Evolutionary conservation across 2,797 vertebrate species (phyloP).

Genomic region (Cyprinella venusta): DNA sequence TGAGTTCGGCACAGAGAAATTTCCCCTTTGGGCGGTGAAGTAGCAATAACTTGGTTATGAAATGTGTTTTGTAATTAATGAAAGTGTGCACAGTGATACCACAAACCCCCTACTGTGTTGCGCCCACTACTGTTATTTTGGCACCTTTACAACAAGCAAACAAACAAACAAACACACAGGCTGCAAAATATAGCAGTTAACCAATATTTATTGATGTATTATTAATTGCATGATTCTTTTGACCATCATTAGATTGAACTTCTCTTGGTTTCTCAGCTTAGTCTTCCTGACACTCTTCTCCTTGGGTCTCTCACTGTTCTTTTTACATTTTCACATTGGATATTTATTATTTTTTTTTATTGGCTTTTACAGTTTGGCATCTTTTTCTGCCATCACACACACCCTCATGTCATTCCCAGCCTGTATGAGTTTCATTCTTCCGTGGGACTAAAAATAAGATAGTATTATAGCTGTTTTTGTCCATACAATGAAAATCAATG

Average conservation of each 20-base stretch:
- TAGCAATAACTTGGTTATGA: constrained; percentile 44
- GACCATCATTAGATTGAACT: neutral
- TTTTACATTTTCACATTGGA: neutral
- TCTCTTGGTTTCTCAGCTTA: neutral
- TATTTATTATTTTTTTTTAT: no score
- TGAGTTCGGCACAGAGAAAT: neutral
- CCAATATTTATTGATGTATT: neutral
- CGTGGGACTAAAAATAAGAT: neutral
- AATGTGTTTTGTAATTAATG: constrained; percentile 41
- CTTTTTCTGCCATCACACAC: neutral
- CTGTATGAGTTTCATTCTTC: neutral
- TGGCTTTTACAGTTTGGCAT: neutral
- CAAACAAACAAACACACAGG: neutral
- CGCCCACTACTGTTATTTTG: constrained; percentile 33
- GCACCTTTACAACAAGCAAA: constrained; percentile 6
- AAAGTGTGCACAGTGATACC: constrained; percentile 16
- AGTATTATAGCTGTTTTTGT: neutral
- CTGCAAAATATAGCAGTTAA: constrained; percentile 29
- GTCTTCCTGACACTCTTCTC: neutral
- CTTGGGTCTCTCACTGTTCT: neutral
- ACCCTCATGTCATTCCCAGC: neutral
- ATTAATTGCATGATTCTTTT: neutral
- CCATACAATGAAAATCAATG: neutral
- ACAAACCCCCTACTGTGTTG: constrained; percentile 29
- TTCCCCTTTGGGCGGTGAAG: constrained; percentile 11